Evolutionary conservation across 1,140 invertebrate genomes (phyloP).

Genomic region (Zaprionus kolodkinae): DNA sequence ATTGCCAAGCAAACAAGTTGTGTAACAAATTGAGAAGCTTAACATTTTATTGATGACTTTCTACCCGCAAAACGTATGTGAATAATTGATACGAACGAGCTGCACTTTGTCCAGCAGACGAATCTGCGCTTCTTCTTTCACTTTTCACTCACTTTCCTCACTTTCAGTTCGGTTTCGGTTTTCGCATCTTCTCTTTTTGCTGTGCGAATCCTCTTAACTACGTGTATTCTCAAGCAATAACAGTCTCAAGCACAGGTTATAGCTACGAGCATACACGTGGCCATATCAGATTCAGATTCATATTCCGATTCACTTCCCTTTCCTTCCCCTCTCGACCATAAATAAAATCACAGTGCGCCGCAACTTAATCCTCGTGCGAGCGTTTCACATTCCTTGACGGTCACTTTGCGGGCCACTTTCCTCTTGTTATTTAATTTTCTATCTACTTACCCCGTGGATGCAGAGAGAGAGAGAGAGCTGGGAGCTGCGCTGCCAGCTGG

Average conservation of each 20-base stretch:
- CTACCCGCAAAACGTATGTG: slow-evolving; percentile 11
- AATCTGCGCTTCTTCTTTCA: neutral
- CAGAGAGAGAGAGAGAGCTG: neutral
- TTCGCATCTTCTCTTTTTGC: slow-evolving; percentile 21
- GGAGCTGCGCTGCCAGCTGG: too few species aligned
- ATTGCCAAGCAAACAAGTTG: slow-evolving; percentile 33
- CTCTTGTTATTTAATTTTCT: slow-evolving; percentile 49
- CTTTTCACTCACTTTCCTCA: neutral
- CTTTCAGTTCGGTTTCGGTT: neutral
- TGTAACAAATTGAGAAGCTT: slow-evolving; percentile 29
- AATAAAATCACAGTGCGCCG: slow-evolving; percentile 10
- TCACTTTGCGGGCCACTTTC: slow-evolving; percentile 56
- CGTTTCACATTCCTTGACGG: slow-evolving; percentile 34
- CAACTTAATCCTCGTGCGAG: slow-evolving; percentile 21
- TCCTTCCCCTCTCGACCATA: neutral
- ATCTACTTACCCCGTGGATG: slow-evolving; percentile 52
- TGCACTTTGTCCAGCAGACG: neutral
- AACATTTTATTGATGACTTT: slow-evolving; percentile 48
- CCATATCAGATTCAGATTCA: slow-evolving; percentile 88
- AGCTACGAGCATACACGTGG: slow-evolving; percentile 98
- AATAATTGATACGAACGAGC: slow-evolving; percentile 35
- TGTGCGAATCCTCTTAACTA: slow-evolving; percentile 89
- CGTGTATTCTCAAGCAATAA: slow-evolving; percentile 99
- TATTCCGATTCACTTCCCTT: too few species aligned
- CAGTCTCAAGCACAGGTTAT: slow-evolving; percentile 93